Evolutionary conservation across 2,888 invertebrate species (phyloP), one percentile per base, ranked within the genome.

Genomic region (Leucophora obtusa): DNA sequence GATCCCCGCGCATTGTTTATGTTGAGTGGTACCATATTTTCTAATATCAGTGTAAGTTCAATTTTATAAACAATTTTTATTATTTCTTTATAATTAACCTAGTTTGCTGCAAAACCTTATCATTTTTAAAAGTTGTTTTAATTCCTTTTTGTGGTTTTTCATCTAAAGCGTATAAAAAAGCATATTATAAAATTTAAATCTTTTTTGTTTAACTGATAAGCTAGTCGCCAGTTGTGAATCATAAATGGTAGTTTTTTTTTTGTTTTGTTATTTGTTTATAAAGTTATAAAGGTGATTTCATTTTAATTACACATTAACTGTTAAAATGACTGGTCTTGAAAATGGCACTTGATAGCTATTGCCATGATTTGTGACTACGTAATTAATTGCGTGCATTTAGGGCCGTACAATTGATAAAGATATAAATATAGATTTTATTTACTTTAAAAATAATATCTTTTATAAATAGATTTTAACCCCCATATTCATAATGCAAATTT

Each of bases 21-120:
- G 89, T 93, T 97, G 79, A 95, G 96, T 81, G 99, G 99, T 84
- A 98, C 97, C 51, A 95, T 98, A 83, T 99, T 98, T 91, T 98
- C 99, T 28, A 99, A 99, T 91, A 98, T 99, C 87, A 96, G 97
- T 88, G 98, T 98, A 91, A 95, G 96, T 94, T 43, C 28, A 1
- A 38, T 60, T 43, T 33, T 43, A 7, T 28, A 0, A 47, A 8
- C 14, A 17, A 28, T 7, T 28, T 28, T 28, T 28, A 7, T 28
- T 28, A 28, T 28, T 28, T 21, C 3, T 4, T 28, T 28, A 28
- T 28, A 28, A 28, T 6, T 28, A 28, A 7, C 28, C 28, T 28
- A 28, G 28, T 28, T 28, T 28, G 28, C 68, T 51, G n/a, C 51
- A 24, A 75, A 50, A 59, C 4, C 70, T 66, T 72, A 69, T 60